Base-by-base conservation (phyloP, 92 coral and sea anemone species). In the Pocillopora grandis region DNA sequence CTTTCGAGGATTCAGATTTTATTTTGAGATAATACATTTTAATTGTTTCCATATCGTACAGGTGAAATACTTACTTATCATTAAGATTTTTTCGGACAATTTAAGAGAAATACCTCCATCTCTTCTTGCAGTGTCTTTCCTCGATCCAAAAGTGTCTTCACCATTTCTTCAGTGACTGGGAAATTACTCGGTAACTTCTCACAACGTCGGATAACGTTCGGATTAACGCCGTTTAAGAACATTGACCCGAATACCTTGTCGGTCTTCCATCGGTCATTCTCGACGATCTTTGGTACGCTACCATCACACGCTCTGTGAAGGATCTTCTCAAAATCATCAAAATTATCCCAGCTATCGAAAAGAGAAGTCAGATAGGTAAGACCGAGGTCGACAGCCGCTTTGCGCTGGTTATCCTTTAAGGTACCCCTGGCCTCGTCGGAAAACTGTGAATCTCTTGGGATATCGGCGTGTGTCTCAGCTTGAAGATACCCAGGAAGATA, bases 371-470 rank as follows among this genome's bases (percentile, higher is more conserved):
- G 9, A 62, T 73, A 55, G 63, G 87, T 63, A 12, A 90, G 87
- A 27, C 72, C 92, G 12, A 86, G 84, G 59, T 82, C 75, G 10
- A 66, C 5, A 12, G 62, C 76, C 12, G 86, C 92, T 27, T 62
- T 78, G 49, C 76, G 62, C 76, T 72, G 27, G 36, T 84, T 80
- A 10, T 75, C 86, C 14, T 65, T 83, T 62, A 90, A 68, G 66
- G 82, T 66, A 21, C 63, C 20, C 27, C 18, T 64, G 20, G 92
- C 87, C 37, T 86, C 92, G 49, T 91, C 78, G 37, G 86, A 79
- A 86, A 91, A 91, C 77, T 86, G 94, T 3, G 91, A 90, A 83
- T 88, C 87, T 63, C 92, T 89, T 35, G 95, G 95, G 20, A 91
- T 85, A 8, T 90, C 92, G n/a, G 57, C 66, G 79, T 76, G 87